Percentiles rank a stretch among this genome's conserved stretches.
Conservation (phyloP, 2,797 vertebrate species). For the Crocidura indochinensis region DNA sequence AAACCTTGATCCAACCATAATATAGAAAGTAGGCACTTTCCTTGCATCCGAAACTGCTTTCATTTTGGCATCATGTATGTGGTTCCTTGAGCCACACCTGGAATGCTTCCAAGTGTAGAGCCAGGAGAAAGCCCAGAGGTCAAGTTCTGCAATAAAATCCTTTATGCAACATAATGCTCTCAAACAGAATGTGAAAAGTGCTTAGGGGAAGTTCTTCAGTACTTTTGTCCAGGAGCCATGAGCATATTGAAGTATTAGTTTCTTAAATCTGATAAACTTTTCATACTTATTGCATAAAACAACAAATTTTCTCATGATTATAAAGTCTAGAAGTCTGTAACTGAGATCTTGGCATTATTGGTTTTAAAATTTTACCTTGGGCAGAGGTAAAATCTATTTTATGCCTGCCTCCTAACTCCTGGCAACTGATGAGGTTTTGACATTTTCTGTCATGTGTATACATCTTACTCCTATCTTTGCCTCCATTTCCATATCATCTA, state of each 20-base stretch:
- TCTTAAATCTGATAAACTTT: background rate
- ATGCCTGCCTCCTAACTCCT: background rate
- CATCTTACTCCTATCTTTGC: background rate
- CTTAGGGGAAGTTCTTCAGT: background rate
- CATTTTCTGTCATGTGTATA: background rate
- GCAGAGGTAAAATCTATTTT: background rate
- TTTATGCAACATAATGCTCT: background rate
- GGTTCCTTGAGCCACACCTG: too few relatives aligned
- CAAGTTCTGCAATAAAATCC: background rate
- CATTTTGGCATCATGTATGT: too few relatives aligned
- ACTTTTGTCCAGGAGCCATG: fast-evolving
- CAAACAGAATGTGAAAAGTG: background rate
- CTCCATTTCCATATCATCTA: background rate
- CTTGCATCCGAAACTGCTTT: too few relatives aligned
- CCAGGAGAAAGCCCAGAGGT: background rate
- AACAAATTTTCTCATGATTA: background rate
- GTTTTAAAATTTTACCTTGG: background rate
- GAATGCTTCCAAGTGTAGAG: too few relatives aligned
- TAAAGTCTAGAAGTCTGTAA: background rate
- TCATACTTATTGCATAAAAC: background rate
- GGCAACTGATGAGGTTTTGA: background rate
- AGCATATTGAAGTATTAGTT: background rate
- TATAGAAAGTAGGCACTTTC: background rate
- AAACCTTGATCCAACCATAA: background rate
- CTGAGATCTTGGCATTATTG: background rate